These are phyloP conservation scores for Oopsacas minuta DNA, from an alignment of 37 sponge, comb jelly and placozoan genomes.

Conservation along the genomic window DNA sequence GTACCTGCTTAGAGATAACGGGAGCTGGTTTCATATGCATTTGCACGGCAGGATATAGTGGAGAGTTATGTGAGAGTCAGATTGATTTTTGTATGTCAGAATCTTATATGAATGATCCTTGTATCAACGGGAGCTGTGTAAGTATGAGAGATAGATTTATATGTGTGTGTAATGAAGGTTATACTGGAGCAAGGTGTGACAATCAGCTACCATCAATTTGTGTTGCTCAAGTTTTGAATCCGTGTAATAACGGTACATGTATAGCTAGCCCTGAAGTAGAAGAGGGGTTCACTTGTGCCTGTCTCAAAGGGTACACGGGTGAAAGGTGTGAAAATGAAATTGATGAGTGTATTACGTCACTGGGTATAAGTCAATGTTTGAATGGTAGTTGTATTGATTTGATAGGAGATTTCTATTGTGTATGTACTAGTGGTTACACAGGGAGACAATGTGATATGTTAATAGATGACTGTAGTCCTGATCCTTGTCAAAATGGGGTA, in stretches of 20 bases:
- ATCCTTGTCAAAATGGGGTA: constrained; percentile 44
- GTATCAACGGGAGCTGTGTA: constrained; percentile 19
- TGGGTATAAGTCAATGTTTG: not conserved
- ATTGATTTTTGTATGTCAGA: not conserved
- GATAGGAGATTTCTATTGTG: constrained; percentile 23
- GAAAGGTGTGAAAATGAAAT: not conserved
- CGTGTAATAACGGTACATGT: not conserved
- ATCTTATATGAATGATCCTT: not conserved
- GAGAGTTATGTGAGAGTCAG: constrained; percentile 28
- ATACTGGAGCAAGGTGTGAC: constrained; percentile 29
- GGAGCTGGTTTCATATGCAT: not conserved
- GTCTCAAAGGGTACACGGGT: constrained; percentile 22
- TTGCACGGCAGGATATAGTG: constrained; percentile 30
- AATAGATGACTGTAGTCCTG: constrained; percentile 30
- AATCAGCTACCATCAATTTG: not conserved
- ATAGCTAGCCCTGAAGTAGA: not conserved
- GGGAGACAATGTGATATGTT: constrained; percentile 21
- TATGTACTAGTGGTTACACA: constrained; percentile 26
- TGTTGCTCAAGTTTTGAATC: not conserved
- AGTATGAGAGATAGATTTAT: not conserved
- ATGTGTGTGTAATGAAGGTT: constrained; percentile 23
- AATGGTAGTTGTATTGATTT: constrained; percentile 33
- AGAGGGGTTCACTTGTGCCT: constrained; percentile 10
- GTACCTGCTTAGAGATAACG: not conserved
- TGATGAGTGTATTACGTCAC: constrained; percentile 17